Conservation (phyloP, 2,113 vertebrate species). For the Mesoclemmys tuberculata region DNA sequence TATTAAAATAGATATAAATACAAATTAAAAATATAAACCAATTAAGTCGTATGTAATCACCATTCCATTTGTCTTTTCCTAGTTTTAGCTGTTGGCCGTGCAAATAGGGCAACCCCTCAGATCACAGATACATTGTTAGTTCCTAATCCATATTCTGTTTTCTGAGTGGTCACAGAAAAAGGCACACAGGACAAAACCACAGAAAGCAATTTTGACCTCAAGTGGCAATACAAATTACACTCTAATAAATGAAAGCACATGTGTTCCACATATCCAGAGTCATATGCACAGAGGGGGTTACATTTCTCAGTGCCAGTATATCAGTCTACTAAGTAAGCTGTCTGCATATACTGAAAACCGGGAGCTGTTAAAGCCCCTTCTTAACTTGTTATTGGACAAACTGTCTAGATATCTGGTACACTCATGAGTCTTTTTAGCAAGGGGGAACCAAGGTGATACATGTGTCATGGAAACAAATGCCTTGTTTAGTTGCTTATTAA, state of each 20-base stretch:
- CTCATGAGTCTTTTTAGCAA: too few species aligned
- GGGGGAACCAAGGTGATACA: too few species aligned
- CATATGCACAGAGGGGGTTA: too few species aligned
- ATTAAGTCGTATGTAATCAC: not conserved
- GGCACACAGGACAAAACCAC: not conserved
- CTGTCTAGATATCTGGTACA: too few species aligned
- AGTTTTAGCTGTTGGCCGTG: not conserved
- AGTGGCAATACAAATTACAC: not conserved
- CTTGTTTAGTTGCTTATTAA: too few species aligned
- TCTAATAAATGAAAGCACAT: not conserved
- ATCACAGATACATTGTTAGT: not conserved
- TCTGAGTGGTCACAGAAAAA: not conserved
- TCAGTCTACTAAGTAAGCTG: too few species aligned
- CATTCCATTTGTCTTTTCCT: not conserved
- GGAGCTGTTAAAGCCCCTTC: too few species aligned
- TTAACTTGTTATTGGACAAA: too few species aligned
- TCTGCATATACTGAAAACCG: too few species aligned
- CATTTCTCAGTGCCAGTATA: too few species aligned
- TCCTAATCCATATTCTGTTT: not conserved
- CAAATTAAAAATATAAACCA: not conserved
- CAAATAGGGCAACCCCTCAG: not conserved
- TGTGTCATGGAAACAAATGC: too few species aligned
- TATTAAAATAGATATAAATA: not conserved
- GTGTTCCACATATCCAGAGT: not conserved
- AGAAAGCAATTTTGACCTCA: not conserved